Evolutionary conservation across 2,797 vertebrate genomes (phyloP).

Genomic region (Coilia nasus): DNA sequence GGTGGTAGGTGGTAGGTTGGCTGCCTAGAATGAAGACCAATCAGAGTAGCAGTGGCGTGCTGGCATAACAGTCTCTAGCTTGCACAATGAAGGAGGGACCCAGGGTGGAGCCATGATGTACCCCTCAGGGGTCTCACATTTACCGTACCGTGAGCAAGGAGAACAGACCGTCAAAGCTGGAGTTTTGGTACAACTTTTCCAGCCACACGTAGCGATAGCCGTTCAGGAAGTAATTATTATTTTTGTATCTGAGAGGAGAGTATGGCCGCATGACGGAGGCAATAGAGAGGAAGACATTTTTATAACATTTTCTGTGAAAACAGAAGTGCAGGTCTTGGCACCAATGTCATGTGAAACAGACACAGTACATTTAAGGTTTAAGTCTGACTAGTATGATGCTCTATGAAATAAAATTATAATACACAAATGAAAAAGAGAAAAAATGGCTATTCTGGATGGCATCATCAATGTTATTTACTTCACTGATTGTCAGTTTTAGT

Average conservation of each 20-base stretch:
- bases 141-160: constrained; percentile 94
- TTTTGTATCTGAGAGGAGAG: constrained; percentile 95
- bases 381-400: constrained; percentile 47
- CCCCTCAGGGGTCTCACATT: constrained; percentile 85
- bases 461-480: not conserved
- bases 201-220: constrained; percentile 99
- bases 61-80: constrained; percentile 70
- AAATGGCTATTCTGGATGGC: not conserved
- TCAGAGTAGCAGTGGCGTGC: constrained; percentile 87
- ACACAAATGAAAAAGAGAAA: not conserved
- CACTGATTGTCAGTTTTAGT: not conserved
- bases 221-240: constrained; percentile 99
- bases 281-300: constrained; percentile 77
- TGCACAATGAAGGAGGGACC: constrained; percentile 73
- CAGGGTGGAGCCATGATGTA: constrained; percentile 79
- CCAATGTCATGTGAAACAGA: constrained; percentile 46
- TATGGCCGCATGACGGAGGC: constrained; percentile 79
- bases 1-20: not conserved
- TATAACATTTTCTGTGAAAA: constrained; percentile 55
- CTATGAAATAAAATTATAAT: constrained; percentile 44
- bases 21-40: constrained; percentile 81
- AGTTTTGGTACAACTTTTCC: constrained; percentile 98
- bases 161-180: constrained; percentile 99
- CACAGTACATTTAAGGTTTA: constrained; percentile 47
- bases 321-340: constrained; percentile 48